Base-by-base conservation (phyloP, 2,888 invertebrate species). In the Drosophila yooni region DNA sequence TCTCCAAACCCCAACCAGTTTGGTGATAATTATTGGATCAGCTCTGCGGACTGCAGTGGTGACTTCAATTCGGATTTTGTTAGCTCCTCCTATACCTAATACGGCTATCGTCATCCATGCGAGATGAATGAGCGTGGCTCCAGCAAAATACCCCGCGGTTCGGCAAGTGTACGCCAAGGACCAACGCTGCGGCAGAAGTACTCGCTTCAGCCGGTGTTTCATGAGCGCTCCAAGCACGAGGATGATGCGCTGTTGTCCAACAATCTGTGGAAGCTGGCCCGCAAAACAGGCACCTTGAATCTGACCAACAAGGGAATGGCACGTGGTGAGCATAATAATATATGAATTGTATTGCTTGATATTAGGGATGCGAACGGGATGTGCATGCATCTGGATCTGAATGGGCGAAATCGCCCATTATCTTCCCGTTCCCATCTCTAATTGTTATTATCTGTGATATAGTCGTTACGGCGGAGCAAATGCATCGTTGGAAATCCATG, bases 221-320 rank as follows among this genome's bases (percentile, higher is more conserved):
- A 96, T 91, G 94, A 95, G 90, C 96, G 96, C 8, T 52, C 57
- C 27, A 62, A 2, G 1, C 18, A 50, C 3, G 95, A 96, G 78
- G 96, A 96, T 88, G 95, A 96, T 74, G 94, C 94, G 67, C 95
- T 95, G 91, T 92, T 97, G 74, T 95, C 97, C 36, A 94, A 94
- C 65, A 95, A 95, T 58, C 93, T 97, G 85, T 94, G 98, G 66
- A 96, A 97, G 93, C 95, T 95, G 78, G 97, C 97, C 5, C 95
- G 97, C 88, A 96, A 95, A 91, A 96, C 96, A 76, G 98, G 98
- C 27, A 95, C 96, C 81, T 94, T 98, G 50, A 97, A 96, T 94
- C 94, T 98, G 82, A 95, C 96, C 66, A 96, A 96, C 78, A 95
- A 95, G 91, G 97, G 96, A 83, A 93, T 97, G 80, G 94, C 95